Evolutionary conservation across 2,888 invertebrate species (phyloP).

Genomic region (Gnatocerus cornutus): DNA sequence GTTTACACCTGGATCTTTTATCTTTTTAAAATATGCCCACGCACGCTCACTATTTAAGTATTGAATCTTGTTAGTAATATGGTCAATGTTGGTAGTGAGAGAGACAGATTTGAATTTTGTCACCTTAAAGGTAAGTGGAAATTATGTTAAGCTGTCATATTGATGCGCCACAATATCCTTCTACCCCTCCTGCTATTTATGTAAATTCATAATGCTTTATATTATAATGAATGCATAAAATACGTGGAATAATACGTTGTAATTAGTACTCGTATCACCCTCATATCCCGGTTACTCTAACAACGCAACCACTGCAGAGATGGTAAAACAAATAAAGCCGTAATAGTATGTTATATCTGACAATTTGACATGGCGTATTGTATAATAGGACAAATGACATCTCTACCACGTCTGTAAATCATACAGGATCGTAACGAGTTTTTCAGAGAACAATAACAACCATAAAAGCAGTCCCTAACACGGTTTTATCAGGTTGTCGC

Average conservation of each 20-base stretch:
- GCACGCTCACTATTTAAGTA: constrained; percentile 3
- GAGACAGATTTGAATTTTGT: background rate
- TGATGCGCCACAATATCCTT: constrained; percentile 1
- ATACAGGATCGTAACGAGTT: background rate
- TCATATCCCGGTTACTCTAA: too few relatives aligned
- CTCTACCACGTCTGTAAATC: background rate
- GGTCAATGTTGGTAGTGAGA: background rate
- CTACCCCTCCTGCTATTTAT: background rate
- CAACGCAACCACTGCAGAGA: background rate
- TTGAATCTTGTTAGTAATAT: background rate
- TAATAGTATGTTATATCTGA: too few relatives aligned
- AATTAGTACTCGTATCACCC: background rate
- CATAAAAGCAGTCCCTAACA: constrained; percentile 1
- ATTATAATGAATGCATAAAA: background rate
- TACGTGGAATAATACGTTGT: background rate
- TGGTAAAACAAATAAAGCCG: background rate
- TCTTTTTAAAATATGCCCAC: constrained; percentile 13
- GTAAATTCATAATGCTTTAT: background rate
- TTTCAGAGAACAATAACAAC: background rate
- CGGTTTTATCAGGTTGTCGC: background rate
- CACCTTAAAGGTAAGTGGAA: constrained; percentile 2
- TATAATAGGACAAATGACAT: constrained; percentile 1
- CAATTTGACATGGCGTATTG: background rate
- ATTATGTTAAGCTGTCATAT: constrained; percentile 4
- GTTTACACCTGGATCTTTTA: constrained; percentile 16